Base-by-base conservation (phyloP, 2,113 vertebrate species). In the Pica pica region DNA sequence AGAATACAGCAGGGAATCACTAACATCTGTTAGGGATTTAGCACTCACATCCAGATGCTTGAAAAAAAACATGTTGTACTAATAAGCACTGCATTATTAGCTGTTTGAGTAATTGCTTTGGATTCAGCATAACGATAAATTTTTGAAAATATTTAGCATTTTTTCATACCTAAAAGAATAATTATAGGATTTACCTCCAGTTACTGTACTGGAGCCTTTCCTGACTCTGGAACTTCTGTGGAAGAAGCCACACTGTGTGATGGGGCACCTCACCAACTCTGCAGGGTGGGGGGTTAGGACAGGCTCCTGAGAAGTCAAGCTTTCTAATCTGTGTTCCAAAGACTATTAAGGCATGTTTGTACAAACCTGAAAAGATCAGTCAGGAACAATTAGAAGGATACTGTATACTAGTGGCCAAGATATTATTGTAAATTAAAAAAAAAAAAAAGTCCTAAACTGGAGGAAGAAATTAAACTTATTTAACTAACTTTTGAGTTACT, bases 1-100 rank as follows among this genome's bases (percentile, higher is more conserved):
- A 31, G 19, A 64, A 83, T 93, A 78, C 88, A 70, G 17, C n/a
- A 81, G 90, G 86, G 76, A 95, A 75, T 96, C 60, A 71, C 93
- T 93, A 93, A 77, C 95, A 96, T 76, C 87, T 96, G 93, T 83
- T 86, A 71, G 68, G 59, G 75, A 92, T 91, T 88, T 90, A 95
- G 95, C 90, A 97, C 67, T 68, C 83, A 74, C 93, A 88, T 85
- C 63, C 87, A 95, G 93, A 95, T 89, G 78, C 91, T 65, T 76
- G 53, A 87, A 92, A 87, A 87, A 95, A 94, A 44, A 28, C 74
- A 52, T 27, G 33, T 84, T 94, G 90, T 92, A 56, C 75, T 83
- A 92, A 92, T 85, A 88, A 86, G 52, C 47, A 88, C 21, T n/a
- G 20, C 71, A 88, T 91, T 95, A 94, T 89, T 78, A 95, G 26